These are phyloP conservation scores for Formica aserva DNA, from an alignment of 2,888 invertebrate genomes.

Conservation along the genomic window DNA sequence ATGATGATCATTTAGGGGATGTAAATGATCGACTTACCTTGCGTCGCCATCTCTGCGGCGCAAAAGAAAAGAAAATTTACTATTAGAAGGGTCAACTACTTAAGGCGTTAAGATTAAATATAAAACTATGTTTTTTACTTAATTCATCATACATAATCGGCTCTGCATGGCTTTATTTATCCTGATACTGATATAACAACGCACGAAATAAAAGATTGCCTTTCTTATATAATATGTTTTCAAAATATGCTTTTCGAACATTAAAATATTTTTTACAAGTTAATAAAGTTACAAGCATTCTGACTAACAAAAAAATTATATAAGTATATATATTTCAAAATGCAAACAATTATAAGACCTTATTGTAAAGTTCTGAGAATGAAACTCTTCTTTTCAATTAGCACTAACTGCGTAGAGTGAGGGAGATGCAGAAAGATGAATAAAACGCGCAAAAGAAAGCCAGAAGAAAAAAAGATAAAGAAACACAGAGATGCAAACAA, in stretches of 20 bases:
- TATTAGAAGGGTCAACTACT: conserved; percentile 74
- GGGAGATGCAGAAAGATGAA: not conserved
- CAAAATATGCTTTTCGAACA: not conserved
- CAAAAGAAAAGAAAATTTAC: conserved; percentile 80
- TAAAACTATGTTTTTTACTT: not conserved
- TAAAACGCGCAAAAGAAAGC: not conserved
- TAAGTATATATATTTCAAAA: not conserved
- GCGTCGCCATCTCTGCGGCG: conserved; percentile 84
- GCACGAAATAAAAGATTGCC: not conserved
- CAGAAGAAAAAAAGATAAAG: not conserved
- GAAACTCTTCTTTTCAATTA: not conserved
- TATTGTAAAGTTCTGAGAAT: not conserved
- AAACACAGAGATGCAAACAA: conserved; percentile 1
- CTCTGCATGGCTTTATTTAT: not conserved
- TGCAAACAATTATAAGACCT: not conserved
- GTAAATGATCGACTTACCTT: conserved; percentile 81
- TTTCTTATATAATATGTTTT: not conserved
- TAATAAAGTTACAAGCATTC: no score
- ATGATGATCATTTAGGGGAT: conserved; percentile 18
- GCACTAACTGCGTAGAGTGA: not conserved
- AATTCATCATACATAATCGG: conserved; percentile 3
- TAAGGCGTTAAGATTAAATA: conserved; percentile 19
- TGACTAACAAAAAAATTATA: not conserved
- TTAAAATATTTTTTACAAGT: not conserved
- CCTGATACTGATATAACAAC: not conserved